Evolutionary conservation across 2,113 vertebrate species (phyloP), one percentile per base, ranked within the genome.

Genomic region (Anolis carolinensis): DNA sequence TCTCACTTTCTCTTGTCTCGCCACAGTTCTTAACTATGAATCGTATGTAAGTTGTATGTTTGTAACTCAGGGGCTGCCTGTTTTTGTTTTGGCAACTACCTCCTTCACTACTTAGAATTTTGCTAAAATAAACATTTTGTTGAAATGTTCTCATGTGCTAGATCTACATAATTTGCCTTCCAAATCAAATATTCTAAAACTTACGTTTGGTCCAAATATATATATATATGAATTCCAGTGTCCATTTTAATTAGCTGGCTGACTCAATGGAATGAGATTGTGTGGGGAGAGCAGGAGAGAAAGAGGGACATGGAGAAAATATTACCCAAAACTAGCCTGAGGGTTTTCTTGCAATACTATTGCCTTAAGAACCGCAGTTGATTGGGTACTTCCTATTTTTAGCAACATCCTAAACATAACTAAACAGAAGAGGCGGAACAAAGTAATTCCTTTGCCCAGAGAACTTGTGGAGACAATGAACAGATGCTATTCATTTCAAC

Each of bases 381-480:
- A 44, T 63, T 34, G 2, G 14, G 34, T 32, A 36, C 16, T 36
- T 63, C 75, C 71, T 63, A 83, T 84, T 76, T 84, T 75, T 62
- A 39, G 55, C 30, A 25, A 4, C 8, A 6, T 65, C 32, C 39
- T 59, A 48, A 27, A 75, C 27, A 63, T 59, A 59, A 59, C 55
- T 59, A 59, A 44, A 59, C 14, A 59, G 55, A 59, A 59, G 14
- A 13, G 18, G 55, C 14, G 48, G 65, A 63, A 48, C 14, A 75
- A 84, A 75, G 72, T 44, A 75, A n/a, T 84, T 84, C 59, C 72
- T 72, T 84, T 75, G 18, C 55, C 72, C 10, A 7, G 59, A 50
- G 59, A 65, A 63, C 32, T 20, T 84, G 32, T 59, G 59, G 55
- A 84, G 72, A 84, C 72, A 44, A 18, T 75, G 75, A 76, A 36